Conservation (phyloP, 2,888 invertebrate genomes). For the Arctia plantaginis region DNA sequence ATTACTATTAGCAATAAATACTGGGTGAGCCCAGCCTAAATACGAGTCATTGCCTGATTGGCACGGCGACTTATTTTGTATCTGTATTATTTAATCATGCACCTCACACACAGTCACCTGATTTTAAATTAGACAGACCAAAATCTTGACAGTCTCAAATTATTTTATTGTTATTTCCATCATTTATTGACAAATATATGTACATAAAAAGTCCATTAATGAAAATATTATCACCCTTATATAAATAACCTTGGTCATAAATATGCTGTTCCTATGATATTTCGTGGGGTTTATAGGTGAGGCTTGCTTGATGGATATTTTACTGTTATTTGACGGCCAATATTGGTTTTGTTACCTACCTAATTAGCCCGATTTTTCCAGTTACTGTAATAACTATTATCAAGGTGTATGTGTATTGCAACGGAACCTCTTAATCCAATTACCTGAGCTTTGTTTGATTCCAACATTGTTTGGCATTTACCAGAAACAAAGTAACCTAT, state of each 20-base stretch:
- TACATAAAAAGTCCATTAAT: slow-evolving; percentile 66
- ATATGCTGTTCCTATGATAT: slow-evolving; percentile 62
- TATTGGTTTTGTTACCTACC: slow-evolving; percentile 59
- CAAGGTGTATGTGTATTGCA: slow-evolving; percentile 17
- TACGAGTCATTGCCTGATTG: too few relatives aligned
- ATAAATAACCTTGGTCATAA: slow-evolving; percentile 61
- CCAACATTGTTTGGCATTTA: slow-evolving; percentile 38
- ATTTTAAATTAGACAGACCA: slow-evolving; percentile 1
- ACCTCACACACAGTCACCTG: neutral
- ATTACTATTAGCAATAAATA: too few relatives aligned
- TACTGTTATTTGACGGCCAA: slow-evolving; percentile 61
- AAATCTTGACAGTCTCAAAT: slow-evolving; percentile 23
- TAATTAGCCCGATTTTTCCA: slow-evolving; percentile 61
- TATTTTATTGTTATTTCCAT: slow-evolving; percentile 39
- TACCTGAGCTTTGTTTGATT: slow-evolving; percentile 36
- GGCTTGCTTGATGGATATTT: slow-evolving; percentile 67
- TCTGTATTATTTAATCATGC: neutral
- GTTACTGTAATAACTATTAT: slow-evolving; percentile 41
- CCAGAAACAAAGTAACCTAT: slow-evolving; percentile 33
- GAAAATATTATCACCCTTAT: slow-evolving; percentile 57
- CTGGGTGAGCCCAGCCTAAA: too few relatives aligned
- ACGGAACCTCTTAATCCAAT: slow-evolving; percentile 45
- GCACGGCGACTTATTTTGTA: too few relatives aligned
- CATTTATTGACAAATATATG: slow-evolving; percentile 52
- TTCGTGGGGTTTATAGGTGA: slow-evolving; percentile 60